phyloP scores from a whole-genome alignment of 1,140 invertebrate species.

The Macrotrachela quadricornifera region DNA sequence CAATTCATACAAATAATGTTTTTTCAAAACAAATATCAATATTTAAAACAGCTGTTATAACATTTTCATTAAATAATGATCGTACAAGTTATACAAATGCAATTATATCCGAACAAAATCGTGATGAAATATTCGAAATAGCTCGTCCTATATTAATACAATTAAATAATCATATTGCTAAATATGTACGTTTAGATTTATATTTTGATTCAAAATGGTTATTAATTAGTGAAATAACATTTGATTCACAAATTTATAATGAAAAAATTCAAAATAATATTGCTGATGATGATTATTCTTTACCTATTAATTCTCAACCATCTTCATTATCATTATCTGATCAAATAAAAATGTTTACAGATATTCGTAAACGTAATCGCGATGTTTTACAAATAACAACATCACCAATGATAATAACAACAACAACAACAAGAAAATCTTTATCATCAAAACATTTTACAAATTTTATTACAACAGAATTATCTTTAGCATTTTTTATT shows the following conservation, averaged over 20 bases:
- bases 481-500: too few relatives aligned
- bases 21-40: constrained; percentile 45
- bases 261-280: neutral
- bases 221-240: constrained; percentile 56
- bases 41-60: constrained; percentile 39
- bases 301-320: neutral
- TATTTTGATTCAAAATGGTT: constrained; percentile 64
- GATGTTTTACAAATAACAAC: constrained; percentile 2
- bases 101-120: constrained; percentile 45
- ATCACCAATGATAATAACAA: neutral
- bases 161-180: constrained; percentile 55
- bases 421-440: neutral
- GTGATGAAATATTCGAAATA: constrained; percentile 57
- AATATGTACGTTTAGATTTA: constrained; percentile 54
- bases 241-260: constrained; percentile 15
- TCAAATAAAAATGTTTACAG: constrained; percentile 1
- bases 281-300: constrained; percentile 2
- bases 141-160: constrained; percentile 60
- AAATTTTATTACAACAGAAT: neutral
- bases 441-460: neutral
- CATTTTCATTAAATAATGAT: constrained; percentile 56
- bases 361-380: constrained; percentile 5
- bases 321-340: constrained; percentile 5
- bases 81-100: constrained; percentile 21
- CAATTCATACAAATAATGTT: constrained; percentile 54